Evolutionary conservation across 1,140 invertebrate genomes (phyloP).

Genomic region (Oreohelix idahoensis): DNA sequence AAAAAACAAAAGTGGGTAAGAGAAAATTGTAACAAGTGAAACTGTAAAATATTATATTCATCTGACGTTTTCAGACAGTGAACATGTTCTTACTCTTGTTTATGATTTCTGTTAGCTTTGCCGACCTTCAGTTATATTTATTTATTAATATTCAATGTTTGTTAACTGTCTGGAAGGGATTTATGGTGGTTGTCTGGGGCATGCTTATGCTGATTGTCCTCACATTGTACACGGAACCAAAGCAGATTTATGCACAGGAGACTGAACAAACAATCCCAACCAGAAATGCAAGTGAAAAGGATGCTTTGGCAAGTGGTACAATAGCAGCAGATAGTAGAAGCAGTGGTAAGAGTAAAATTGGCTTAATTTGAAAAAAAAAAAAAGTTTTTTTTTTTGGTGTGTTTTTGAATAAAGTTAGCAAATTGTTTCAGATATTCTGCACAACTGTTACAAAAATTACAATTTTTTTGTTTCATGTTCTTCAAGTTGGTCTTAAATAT

Average conservation of each 20-base stretch:
- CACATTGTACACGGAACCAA: slow-evolving; percentile 10
- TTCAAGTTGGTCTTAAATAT: no score
- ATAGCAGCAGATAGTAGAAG: neutral
- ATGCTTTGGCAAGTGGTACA: neutral
- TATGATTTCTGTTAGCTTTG: neutral
- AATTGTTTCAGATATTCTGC: no score
- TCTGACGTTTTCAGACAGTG: no score
- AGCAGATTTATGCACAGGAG: neutral
- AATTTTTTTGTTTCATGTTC: no score
- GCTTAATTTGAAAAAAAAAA: no score
- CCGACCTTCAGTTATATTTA: neutral
- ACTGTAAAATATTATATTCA: no score
- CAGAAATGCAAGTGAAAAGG: neutral
- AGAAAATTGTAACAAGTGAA: no score
- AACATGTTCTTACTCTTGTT: no score
- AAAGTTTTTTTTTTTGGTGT: no score
- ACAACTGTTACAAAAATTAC: no score
- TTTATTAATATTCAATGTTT: neutral
- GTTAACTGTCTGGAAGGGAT: neutral
- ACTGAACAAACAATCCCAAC: neutral
- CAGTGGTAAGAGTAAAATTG: neutral
- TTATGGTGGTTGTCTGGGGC: slow-evolving; percentile 15
- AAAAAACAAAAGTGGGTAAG: no score
- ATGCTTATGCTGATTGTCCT: slow-evolving; percentile 11
- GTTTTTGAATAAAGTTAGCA: no score